phyloP scores from a whole-genome alignment of 2,113 vertebrate species.

The Climacteris rufus region DNA sequence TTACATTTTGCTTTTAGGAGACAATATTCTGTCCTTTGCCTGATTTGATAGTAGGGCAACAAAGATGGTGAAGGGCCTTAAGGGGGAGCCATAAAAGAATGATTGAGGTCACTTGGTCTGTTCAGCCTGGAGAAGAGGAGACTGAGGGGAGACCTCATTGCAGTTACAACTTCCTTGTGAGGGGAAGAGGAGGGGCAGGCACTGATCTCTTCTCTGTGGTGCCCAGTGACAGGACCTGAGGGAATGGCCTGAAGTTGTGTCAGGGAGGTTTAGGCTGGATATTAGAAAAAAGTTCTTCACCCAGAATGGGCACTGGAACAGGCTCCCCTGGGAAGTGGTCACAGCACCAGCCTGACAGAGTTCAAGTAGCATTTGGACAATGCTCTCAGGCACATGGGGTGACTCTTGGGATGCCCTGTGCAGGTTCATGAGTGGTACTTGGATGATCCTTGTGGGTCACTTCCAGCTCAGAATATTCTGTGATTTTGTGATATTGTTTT shows the following conservation, averaged over 20 bases:
- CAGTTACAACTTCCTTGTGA: neutral
- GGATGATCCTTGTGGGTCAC: neutral
- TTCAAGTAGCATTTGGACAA: neutral
- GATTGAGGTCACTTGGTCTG: neutral
- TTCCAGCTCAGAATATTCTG: neutral
- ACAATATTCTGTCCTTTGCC: neutral
- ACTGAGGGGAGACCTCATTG: neutral
- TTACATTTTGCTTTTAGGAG: neutral
- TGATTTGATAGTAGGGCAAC: neutral
- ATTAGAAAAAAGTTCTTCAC: neutral
- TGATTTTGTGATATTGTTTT: neutral
- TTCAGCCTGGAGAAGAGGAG: neutral
- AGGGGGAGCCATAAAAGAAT: neutral
- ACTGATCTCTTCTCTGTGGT: neutral
- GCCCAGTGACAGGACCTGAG: rapidly evolving
- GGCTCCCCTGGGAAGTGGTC: neutral
- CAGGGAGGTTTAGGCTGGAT: neutral
- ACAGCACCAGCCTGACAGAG: neutral
- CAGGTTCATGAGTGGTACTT: neutral
- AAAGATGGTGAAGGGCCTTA: neutral
- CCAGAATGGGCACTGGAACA: neutral
- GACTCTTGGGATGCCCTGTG: neutral
- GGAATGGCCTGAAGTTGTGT: neutral
- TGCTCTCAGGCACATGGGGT: neutral
- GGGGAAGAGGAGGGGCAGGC: neutral